Evolutionary conservation across 2,113 vertebrate species (phyloP).

Genomic region (Morphnarchus princeps): DNA sequence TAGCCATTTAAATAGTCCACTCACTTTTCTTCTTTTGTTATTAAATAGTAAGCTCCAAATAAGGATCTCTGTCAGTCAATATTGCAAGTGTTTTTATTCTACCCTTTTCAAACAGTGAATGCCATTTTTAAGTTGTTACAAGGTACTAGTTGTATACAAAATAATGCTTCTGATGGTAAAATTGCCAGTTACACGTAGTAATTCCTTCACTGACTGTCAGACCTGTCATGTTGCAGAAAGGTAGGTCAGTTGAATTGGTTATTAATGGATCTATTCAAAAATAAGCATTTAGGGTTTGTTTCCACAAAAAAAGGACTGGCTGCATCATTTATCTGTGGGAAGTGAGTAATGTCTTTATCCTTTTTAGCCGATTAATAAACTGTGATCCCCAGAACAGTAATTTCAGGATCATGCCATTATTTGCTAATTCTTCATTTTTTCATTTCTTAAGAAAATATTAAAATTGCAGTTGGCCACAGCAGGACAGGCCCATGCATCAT

Average conservation of each 20-base stretch:
- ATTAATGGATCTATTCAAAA: slow-evolving; percentile 24
- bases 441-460: slow-evolving; percentile 31
- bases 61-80: not conserved
- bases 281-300: not conserved
- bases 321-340: not conserved
- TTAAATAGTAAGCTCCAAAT: slow-evolving; percentile 11
- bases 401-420: slow-evolving; percentile 36
- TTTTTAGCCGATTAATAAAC: slow-evolving; percentile 33
- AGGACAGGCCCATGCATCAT: not conserved
- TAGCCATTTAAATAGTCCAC: not conserved
- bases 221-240: not conserved
- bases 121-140: not conserved
- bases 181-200: not conserved
- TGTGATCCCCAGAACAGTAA: slow-evolving; percentile 22
- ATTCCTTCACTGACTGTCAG: slow-evolving; percentile 30
- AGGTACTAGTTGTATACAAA: not conserved
- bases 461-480: slow-evolving; percentile 2
- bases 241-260: not conserved
- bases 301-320: not conserved
- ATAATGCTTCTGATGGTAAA: slow-evolving; percentile 23
- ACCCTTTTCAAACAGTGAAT: not conserved
- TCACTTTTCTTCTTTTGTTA: not conserved
- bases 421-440: slow-evolving; percentile 56
- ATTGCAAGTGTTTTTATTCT: not conserved
- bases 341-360: slow-evolving; percentile 7